phyloP scores from a whole-genome alignment of 2,113 vertebrate genomes.

The Diadophis punctatus region DNA sequence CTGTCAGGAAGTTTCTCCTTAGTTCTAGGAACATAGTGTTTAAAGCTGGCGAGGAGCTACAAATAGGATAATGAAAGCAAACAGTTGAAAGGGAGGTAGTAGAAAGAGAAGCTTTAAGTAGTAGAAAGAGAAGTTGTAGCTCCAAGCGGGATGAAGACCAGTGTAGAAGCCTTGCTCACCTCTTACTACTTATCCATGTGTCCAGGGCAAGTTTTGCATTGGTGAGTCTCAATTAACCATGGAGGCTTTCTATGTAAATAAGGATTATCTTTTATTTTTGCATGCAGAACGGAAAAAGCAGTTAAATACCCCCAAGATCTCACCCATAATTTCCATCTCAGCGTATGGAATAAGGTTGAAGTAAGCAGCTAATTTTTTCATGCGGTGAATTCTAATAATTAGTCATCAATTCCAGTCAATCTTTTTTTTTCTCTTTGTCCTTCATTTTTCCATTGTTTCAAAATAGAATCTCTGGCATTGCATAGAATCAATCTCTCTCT shows the following conservation, averaged over 20 bases:
- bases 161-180: neutral
- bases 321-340: neutral
- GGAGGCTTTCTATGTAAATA: neutral
- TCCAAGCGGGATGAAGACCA: neutral
- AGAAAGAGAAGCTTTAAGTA: neutral
- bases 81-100: neutral
- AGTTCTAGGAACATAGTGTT: neutral
- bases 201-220: neutral
- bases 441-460: neutral
- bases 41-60: neutral
- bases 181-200: neutral
- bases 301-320: neutral
- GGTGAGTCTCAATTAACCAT: neutral
- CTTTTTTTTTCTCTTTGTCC: neutral
- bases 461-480: neutral
- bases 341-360: neutral
- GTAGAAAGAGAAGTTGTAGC: neutral
- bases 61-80: neutral
- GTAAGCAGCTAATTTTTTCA: neutral
- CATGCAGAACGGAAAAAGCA: neutral
- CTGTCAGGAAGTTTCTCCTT: too few relatives aligned
- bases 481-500: too few relatives aligned
- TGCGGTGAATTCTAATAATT: neutral
- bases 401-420: neutral
- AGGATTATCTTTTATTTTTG: neutral